These are phyloP conservation scores for Drosophila parabipectinata DNA, from an alignment of 1,140 invertebrate genomes.

Conservation along the genomic window DNA sequence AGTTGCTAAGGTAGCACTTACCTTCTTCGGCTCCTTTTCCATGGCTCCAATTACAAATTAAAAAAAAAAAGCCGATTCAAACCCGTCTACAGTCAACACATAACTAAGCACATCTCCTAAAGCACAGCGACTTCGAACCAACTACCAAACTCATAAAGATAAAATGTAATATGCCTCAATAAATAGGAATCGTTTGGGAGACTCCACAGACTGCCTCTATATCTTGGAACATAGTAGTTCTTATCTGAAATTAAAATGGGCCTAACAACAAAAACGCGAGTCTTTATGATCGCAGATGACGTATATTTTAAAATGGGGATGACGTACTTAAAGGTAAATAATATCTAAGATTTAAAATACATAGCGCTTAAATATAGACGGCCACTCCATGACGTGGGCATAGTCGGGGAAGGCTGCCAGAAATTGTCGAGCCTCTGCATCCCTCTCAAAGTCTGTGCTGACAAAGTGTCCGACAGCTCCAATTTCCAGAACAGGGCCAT, in stretches of 20 bases:
- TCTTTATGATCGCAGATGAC: constrained; percentile 6
- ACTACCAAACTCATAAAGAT: constrained; percentile 3
- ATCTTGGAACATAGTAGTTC: neutral
- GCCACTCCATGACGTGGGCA: constrained; percentile 48
- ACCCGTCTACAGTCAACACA: neutral
- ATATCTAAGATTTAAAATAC: constrained; percentile 30
- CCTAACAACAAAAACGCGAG: neutral
- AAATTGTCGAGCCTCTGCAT: constrained; percentile 24
- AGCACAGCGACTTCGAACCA: neutral
- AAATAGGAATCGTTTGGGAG: neutral
- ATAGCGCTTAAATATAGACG: constrained; percentile 49
- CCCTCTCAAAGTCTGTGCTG: constrained; percentile 24
- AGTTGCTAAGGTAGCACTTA: neutral
- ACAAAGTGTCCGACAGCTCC: constrained; percentile 46
- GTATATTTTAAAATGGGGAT: constrained; percentile 12
- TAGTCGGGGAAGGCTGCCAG: constrained; percentile 29
- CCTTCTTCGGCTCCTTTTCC: neutral
- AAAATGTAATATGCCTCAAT: constrained; percentile 1
- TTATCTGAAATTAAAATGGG: neutral
- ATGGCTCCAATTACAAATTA: neutral
- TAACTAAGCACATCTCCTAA: neutral
- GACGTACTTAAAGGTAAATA: neutral
- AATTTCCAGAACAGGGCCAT: constrained; percentile 44
- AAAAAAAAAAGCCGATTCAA: neutral
- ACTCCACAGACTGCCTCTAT: neutral